A percentile compares a stretch with the other conserved stretches of the same genome.
phyloP scores from a whole-genome alignment of 2,113 vertebrate species.

The Corvus hawaiiensis region DNA sequence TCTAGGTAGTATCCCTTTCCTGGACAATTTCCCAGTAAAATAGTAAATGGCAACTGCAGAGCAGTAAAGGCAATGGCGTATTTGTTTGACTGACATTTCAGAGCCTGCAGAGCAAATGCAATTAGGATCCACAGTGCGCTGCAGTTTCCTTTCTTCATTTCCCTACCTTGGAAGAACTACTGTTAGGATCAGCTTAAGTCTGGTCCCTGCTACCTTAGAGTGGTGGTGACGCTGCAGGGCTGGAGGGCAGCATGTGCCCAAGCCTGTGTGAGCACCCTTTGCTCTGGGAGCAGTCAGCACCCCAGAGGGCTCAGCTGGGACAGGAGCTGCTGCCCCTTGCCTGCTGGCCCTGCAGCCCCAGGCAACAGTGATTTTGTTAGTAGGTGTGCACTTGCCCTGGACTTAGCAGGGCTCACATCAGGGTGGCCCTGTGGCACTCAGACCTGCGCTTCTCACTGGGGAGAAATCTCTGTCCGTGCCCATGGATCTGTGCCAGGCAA shows the following conservation, averaged over 20 bases:
- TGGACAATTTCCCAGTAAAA: slow-evolving; percentile 56
- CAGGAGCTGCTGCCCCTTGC: neutral
- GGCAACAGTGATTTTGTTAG: neutral
- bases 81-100: slow-evolving; percentile 31
- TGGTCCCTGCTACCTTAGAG: neutral
- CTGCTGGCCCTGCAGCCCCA: neutral
- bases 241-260: neutral
- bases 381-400: neutral
- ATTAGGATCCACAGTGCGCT: slow-evolving; percentile 10
- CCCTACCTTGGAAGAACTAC: neutral
- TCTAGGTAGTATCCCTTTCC: slow-evolving; percentile 43
- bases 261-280: neutral
- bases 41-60: slow-evolving; percentile 54
- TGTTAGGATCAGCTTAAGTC: neutral
- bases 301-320: neutral
- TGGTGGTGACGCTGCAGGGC: neutral
- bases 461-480: neutral
- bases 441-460: neutral
- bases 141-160: neutral
- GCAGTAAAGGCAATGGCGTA: neutral
- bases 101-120: slow-evolving; percentile 43
- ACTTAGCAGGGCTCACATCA: neutral
- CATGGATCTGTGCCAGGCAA: rapidly evolving
- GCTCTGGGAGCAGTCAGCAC: neutral
- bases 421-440: neutral